Evolutionary conservation across 1,140 invertebrate species (phyloP).

Genomic region (Scylla paramamosain): DNA sequence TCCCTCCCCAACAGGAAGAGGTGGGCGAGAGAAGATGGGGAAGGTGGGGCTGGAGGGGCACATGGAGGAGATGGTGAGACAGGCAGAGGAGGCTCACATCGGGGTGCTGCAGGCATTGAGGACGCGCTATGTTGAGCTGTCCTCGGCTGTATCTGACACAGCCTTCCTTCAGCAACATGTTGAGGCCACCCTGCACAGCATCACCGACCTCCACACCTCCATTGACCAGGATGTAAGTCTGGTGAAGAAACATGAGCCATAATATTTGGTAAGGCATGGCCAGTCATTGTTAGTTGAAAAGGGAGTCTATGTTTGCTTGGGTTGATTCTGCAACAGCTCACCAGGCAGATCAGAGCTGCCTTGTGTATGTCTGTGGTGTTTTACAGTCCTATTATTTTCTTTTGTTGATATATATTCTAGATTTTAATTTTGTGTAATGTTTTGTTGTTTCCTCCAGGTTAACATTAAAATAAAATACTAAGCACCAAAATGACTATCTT

Average conservation of each 20-base stretch:
- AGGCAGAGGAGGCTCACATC: conserved; percentile 64
- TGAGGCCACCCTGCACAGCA: background rate
- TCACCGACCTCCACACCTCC: conserved; percentile 49
- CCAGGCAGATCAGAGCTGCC: too few relatives aligned
- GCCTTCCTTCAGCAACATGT: conserved; percentile 58
- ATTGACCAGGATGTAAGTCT: conserved; percentile 56
- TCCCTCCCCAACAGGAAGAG: conserved; percentile 34
- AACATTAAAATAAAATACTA: too few relatives aligned
- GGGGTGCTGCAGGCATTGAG: conserved; percentile 61
- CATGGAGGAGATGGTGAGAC: conserved; percentile 63
- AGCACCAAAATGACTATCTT: too few relatives aligned
- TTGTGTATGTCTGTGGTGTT: too few relatives aligned
- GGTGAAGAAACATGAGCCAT: too few relatives aligned
- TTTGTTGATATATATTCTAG: too few relatives aligned
- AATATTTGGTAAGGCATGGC: background rate
- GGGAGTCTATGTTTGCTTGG: background rate
- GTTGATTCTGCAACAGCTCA: background rate
- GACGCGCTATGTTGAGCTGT: conserved; percentile 58
- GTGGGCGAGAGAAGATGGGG: conserved; percentile 46
- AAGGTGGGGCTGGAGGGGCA: conserved; percentile 52
- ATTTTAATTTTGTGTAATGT: too few relatives aligned
- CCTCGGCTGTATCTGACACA: conserved; percentile 52
- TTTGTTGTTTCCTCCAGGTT: too few relatives aligned
- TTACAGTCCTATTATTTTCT: too few relatives aligned
- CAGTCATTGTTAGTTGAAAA: background rate